phyloP scores from a whole-genome alignment of 2,113 vertebrate species.

The Gadus macrocephalus region DNA sequence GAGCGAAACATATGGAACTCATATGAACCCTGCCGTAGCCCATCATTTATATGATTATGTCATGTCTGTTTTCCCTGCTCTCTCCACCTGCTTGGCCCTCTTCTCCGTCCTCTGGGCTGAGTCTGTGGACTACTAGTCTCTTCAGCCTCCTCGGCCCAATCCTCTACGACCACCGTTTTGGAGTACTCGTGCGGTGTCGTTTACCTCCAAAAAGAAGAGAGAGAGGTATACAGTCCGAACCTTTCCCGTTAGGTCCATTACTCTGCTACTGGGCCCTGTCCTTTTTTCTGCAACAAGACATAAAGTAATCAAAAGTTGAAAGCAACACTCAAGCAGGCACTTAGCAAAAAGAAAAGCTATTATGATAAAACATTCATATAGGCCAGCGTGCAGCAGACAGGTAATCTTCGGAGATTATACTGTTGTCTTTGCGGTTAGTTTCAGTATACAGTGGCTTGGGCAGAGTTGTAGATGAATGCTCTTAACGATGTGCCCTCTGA shows the following conservation, averaged over 20 bases:
- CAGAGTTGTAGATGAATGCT: slow-evolving; percentile 59
- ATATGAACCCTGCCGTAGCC: slow-evolving; percentile 42
- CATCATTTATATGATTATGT: slow-evolving; percentile 58
- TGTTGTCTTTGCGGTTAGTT: slow-evolving; percentile 71
- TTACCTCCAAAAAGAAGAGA: slow-evolving; percentile 39
- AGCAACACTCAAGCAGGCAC: slow-evolving; percentile 75
- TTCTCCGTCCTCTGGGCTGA: slow-evolving; percentile 30
- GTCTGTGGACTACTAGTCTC: slow-evolving; percentile 7
- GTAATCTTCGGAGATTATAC: slow-evolving; percentile 66
- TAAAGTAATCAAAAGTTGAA: slow-evolving; percentile 78
- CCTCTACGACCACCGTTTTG: slow-evolving; percentile 47
- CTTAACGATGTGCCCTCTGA: slow-evolving; percentile 53
- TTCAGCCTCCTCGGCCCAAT: slow-evolving; percentile 27
- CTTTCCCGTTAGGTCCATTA: slow-evolving; percentile 69
- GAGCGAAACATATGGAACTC: slow-evolving; percentile 56
- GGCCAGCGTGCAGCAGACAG: slow-evolving; percentile 65
- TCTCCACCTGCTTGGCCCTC: slow-evolving; percentile 43
- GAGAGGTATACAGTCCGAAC: slow-evolving; percentile 34
- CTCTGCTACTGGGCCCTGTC: slow-evolving; percentile 43
- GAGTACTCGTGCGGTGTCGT: slow-evolving; percentile 27
- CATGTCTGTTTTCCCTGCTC: slow-evolving; percentile 48
- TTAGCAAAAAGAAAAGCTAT: slow-evolving; percentile 78
- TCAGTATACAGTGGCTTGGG: slow-evolving; percentile 54
- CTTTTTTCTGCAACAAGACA: slow-evolving; percentile 56
- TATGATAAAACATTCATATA: slow-evolving; percentile 81